Conservation (phyloP, 2,888 invertebrate genomes). For the Oasisia sp. region DNA sequence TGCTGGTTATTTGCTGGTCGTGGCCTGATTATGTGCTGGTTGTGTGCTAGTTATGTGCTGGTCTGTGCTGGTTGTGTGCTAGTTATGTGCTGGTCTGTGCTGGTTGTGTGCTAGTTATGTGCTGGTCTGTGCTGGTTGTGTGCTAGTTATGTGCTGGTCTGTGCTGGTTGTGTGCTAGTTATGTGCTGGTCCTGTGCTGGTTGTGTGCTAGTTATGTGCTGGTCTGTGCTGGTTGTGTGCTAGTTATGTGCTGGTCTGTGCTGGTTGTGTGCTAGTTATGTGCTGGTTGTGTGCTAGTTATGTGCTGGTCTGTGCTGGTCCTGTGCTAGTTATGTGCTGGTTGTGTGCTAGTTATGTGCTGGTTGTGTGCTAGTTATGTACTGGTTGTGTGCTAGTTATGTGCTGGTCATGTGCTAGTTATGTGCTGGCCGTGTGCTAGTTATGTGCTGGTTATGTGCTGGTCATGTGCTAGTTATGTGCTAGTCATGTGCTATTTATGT, state of each 20-base stretch:
- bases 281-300: neutral
- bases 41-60: neutral
- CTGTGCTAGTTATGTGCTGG: too few relatives aligned
- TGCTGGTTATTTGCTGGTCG: neutral
- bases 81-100: too few relatives aligned
- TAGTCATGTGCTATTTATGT: neutral
- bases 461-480: neutral
- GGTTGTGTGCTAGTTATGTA: neutral
- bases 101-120: too few relatives aligned
- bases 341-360: too few relatives aligned
- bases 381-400: too few relatives aligned
- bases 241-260: neutral
- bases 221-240: neutral
- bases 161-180: too few relatives aligned
- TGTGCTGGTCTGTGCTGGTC: too few relatives aligned
- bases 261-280: neutral
- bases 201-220: too few relatives aligned
- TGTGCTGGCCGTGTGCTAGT: neutral
- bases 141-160: neutral
- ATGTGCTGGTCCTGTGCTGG: neutral
- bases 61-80: too few relatives aligned
- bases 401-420: too few relatives aligned
- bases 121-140: too few relatives aligned
- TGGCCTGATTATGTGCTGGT: neutral
- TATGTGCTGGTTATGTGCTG: too few relatives aligned